phyloP scores from a whole-genome alignment of 1,140 invertebrate species.

The Condylostylus longicornis region DNA sequence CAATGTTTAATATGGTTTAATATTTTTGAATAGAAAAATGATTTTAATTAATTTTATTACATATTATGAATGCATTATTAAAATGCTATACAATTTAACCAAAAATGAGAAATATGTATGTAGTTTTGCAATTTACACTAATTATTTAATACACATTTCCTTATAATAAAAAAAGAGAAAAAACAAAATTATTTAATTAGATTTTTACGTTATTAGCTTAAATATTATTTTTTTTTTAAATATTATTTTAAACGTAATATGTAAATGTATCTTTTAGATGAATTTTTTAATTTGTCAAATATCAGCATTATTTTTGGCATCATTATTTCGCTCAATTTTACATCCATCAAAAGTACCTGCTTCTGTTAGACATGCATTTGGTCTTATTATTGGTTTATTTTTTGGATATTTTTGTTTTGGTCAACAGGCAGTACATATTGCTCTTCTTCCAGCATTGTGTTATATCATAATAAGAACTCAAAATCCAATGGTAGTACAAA shows the following conservation, averaged over 20 bases:
- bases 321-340: constrained; percentile 54
- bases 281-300: constrained; percentile 74
- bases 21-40: not conserved
- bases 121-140: not conserved
- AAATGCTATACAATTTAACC: constrained; percentile 9
- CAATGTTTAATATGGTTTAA: too few relatives aligned
- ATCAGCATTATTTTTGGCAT: constrained; percentile 55
- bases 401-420: constrained; percentile 82
- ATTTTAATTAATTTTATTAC: not conserved
- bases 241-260: constrained; percentile 1
- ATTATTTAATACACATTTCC: not conserved
- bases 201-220: not conserved
- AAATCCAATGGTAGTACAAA: constrained; percentile 46
- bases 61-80: constrained; percentile 1
- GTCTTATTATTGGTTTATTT: constrained; percentile 54
- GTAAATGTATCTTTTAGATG: constrained; percentile 40
- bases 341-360: constrained; percentile 46
- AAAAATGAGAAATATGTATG: not conserved
- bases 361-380: constrained; percentile 55
- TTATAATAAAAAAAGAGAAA: not conserved
- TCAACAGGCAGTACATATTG: constrained; percentile 64
- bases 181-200: not conserved
- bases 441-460: constrained; percentile 54
- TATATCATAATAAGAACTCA: constrained; percentile 51
- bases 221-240: not conserved